A percentile compares a stretch with the other conserved stretches of the same genome.
These are phyloP conservation scores for Anoplopoma fimbria DNA, from an alignment of 2,113 vertebrate genomes.

Conservation along the genomic window DNA sequence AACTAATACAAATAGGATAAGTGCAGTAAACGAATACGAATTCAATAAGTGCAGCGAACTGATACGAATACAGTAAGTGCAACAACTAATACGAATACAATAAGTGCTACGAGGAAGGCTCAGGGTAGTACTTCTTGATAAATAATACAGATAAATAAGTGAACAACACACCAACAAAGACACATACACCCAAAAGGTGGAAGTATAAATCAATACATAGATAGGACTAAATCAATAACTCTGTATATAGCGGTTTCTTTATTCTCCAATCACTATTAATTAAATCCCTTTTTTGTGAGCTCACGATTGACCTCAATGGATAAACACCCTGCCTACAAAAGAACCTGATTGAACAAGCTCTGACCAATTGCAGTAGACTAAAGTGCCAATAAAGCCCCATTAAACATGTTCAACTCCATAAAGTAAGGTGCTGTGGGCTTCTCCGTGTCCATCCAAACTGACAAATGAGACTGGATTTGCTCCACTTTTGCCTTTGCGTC, in stretches of 20 bases:
- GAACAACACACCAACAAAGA: neutral
- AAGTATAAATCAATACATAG: neutral
- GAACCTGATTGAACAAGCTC: neutral
- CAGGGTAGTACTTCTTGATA: too few species aligned
- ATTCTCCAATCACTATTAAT: neutral
- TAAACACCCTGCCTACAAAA: too few species aligned
- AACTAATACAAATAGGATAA: too few species aligned
- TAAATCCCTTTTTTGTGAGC: neutral
- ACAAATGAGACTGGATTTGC: conserved; percentile 11
- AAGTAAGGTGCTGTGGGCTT: neutral
- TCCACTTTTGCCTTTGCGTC: conserved; percentile 43
- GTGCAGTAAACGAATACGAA: too few species aligned
- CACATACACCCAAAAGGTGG: neutral
- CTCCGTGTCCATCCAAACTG: neutral
- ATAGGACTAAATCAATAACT: neutral
- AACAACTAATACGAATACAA: too few species aligned
- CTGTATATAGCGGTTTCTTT: neutral
- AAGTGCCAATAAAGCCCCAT: conserved; percentile 17
- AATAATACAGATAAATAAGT: neutral
- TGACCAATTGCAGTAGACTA: neutral
- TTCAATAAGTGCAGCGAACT: too few species aligned
- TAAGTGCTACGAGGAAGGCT: too few species aligned
- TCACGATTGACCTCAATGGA: neutral
- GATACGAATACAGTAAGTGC: too few species aligned
- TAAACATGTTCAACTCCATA: conserved; percentile 11